phyloP scores from a whole-genome alignment of 2,113 vertebrate genomes.

The Sturnira hondurensis region DNA sequence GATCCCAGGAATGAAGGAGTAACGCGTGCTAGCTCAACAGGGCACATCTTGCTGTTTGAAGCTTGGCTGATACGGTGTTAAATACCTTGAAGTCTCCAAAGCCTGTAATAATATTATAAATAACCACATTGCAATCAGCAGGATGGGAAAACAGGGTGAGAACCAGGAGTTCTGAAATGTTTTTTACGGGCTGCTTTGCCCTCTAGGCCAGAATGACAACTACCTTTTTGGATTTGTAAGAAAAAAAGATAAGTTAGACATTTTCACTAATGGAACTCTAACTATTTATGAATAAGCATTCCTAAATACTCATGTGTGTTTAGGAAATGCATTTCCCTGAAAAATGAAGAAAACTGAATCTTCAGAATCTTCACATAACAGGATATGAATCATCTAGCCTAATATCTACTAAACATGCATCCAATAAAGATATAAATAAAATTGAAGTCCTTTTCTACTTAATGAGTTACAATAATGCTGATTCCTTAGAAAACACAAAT shows the following conservation, averaged over 20 bases:
- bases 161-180: not conserved
- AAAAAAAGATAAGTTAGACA: not conserved
- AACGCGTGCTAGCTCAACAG: not conserved
- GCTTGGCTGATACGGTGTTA: not conserved
- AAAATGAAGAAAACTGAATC: not conserved
- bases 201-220: not conserved
- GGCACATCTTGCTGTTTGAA: not conserved
- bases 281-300: not conserved
- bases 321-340: not conserved
- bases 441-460: not conserved
- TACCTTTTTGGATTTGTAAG: not conserved
- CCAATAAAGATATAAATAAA: not conserved
- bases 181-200: not conserved
- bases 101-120: not conserved
- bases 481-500: not conserved
- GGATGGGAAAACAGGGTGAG: not conserved
- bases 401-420: not conserved
- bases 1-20: not conserved
- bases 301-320: not conserved
- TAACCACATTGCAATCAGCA: not conserved
- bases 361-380: not conserved
- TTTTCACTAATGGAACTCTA: not conserved
- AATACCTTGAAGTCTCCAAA: not conserved
- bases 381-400: not conserved
- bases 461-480: not conserved